phyloP scores from a whole-genome alignment of 53 echinoderm and acorn worm species.

The Zoroaster sp. region DNA sequence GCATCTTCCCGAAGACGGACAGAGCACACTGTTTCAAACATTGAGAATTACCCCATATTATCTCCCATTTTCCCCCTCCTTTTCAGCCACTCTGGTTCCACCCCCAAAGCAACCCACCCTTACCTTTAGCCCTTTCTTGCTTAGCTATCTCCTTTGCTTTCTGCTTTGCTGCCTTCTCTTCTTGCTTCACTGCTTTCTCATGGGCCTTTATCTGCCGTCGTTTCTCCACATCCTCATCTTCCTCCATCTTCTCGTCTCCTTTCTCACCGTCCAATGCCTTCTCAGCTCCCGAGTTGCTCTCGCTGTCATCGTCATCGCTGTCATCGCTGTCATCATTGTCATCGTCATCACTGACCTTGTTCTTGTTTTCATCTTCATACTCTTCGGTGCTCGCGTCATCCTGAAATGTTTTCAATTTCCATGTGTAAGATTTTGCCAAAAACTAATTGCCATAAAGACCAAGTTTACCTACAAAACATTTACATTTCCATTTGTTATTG shows the following conservation, averaged over 20 bases:
- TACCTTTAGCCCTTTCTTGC: slow-evolving; percentile 36
- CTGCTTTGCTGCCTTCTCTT: slow-evolving; percentile 36
- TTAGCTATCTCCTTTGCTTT: slow-evolving; percentile 14
- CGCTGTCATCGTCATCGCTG: slow-evolving; percentile 44
- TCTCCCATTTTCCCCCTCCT: too few species aligned
- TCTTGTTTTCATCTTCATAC: slow-evolving; percentile 16
- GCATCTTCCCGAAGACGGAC: too few species aligned
- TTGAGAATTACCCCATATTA: too few species aligned
- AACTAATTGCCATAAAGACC: too few species aligned
- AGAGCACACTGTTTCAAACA: too few species aligned
- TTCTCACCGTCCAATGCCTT: slow-evolving; percentile 47
- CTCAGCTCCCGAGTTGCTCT: slow-evolving; percentile 7
- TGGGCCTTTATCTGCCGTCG: background rate
- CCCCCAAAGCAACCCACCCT: background rate
- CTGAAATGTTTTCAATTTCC: background rate
- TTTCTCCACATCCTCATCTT: slow-evolving; percentile 44
- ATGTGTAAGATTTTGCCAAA: background rate
- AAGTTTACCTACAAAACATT: too few species aligned
- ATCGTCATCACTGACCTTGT: slow-evolving; percentile 3
- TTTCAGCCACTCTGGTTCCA: too few species aligned
- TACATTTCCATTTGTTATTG: background rate
- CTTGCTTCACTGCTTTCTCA: background rate
- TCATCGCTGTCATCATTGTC: slow-evolving; percentile 12
- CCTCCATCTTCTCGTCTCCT: slow-evolving; percentile 37
- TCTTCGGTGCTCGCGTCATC: slow-evolving; percentile 50